Base-by-base conservation (phyloP, 2,113 vertebrate species). In the Parus major region DNA sequence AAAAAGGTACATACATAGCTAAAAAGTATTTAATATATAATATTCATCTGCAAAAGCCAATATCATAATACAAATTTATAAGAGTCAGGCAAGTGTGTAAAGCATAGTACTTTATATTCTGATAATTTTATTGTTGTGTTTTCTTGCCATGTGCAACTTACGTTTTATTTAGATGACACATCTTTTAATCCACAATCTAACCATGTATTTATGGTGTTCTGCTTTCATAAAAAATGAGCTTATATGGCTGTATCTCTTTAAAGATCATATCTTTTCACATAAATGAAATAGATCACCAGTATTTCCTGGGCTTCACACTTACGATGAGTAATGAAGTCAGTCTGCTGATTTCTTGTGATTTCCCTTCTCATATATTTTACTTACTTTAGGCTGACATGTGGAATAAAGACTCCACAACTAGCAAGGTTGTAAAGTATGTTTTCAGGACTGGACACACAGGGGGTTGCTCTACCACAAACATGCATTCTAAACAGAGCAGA, bases 1-100 rank as follows among this genome's bases (percentile, higher is more conserved):
- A 39, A 39, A 39, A 39, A 39, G 10, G 36, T 39, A 10, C 36
- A 39, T 39, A 39, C 36, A 39, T 39, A 39, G 36, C 36, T 39
- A 39, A 39, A 39, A 39, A 39, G 36, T 39, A 39, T 39, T 39
- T 39, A 39, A 39, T 10, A 39, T 10, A 39, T 39, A 39, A 39
- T 10, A 39, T 39, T 39, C 36, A 39, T 39, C 36, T 39, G 36
- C 36, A 10, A 39, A 39, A 39, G 10, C 36, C 36, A 39, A 39
- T 39, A 39, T 39, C 36, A 39, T 10, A 39, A 39, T 39, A 39
- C 36, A 39, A 39, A 39, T 39, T 39, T 39, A 39, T 39, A 14
- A 39, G 53, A 18, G 27, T 72, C 42, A 93, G 84, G 84, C 86
- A 95, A 78, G 49, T n/a, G n/a, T 79, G 11, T 60, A 92, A 92